phyloP scores from a whole-genome alignment of 2,888 invertebrate species.

The Cancer borealis region DNA sequence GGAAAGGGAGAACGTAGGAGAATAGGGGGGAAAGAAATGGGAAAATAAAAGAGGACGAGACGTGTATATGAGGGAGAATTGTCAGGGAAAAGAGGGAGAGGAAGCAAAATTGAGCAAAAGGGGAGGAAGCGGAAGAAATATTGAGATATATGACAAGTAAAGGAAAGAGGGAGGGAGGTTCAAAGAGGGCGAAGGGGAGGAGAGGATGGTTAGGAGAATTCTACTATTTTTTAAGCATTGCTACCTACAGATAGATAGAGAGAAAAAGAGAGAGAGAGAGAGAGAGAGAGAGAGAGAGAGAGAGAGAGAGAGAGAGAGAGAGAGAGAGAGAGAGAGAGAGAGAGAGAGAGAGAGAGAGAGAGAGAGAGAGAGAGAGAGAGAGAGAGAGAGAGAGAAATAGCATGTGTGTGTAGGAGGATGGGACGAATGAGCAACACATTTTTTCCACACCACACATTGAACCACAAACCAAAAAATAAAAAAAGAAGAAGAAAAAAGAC shows the following conservation, averaged over 20 bases:
- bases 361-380: background rate
- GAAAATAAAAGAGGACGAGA: background rate
- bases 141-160: background rate
- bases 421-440: background rate
- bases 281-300: constrained; percentile 16
- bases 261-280: constrained; percentile 4
- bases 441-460: background rate
- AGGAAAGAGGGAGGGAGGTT: background rate
- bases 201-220: background rate
- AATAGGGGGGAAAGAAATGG: background rate
- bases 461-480: background rate
- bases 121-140: background rate
- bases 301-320: constrained; percentile 16
- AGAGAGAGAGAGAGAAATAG: background rate
- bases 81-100: background rate
- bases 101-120: background rate
- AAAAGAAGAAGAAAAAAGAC: background rate
- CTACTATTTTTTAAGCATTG: background rate
- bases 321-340: background rate
- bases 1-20: background rate
- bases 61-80: background rate
- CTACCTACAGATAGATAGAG: background rate
- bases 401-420: background rate
- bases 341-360: background rate
- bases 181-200: background rate